Evolutionary conservation across 2,797 vertebrate genomes (phyloP), one percentile per base, ranked within the genome.

Genomic region (Loriculus beryllinus): DNA sequence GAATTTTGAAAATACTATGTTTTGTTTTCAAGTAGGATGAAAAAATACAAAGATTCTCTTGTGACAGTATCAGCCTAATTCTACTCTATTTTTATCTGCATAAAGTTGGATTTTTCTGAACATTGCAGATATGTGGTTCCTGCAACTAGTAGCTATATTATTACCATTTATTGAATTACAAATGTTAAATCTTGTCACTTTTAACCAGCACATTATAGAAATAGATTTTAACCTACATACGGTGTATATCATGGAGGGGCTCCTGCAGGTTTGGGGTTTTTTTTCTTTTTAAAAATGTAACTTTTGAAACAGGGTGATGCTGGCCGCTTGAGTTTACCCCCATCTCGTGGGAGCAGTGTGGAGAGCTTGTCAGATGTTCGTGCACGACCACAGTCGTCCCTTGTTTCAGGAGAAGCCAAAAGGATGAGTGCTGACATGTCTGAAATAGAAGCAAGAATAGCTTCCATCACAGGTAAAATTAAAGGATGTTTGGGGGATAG

Each of bases 381-480:
- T 0, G 97, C 97, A 2, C 97, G 98, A 81, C 98, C 98, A 8
- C 98, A 98, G 45, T 98, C 98, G 96, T 95, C 97, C 56, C 97
- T 98, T 90, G 80, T 97, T 35, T 96, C 98, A 1, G 98, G 98
- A 12, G 99, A 99, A 92, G 98, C 97, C 97, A 99, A 99, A 97
- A 98, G 99, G 97, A 99, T 99, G 98, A 99, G 99, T 59, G 98
- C 99, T 25, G 99, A 99, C 96, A 98, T 99, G 96, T 99, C 99
- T 35, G 99, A 99, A 97, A 98, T 99, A 96, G 99, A 99, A 96
- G 98, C 98, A 85, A 99, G 99, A 95, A 98, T 99, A 90, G 95
- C 98, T 39, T 97, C 98, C 25, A 98, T 98, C 49, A 69, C 99
- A 99, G 99, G 99, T 99, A 99, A 98, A 86, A 91, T 86, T 71